These are phyloP conservation scores for Zoanthus gigantus DNA, from an alignment of 92 coral and sea anemone genomes.

Conservation along the genomic window DNA sequence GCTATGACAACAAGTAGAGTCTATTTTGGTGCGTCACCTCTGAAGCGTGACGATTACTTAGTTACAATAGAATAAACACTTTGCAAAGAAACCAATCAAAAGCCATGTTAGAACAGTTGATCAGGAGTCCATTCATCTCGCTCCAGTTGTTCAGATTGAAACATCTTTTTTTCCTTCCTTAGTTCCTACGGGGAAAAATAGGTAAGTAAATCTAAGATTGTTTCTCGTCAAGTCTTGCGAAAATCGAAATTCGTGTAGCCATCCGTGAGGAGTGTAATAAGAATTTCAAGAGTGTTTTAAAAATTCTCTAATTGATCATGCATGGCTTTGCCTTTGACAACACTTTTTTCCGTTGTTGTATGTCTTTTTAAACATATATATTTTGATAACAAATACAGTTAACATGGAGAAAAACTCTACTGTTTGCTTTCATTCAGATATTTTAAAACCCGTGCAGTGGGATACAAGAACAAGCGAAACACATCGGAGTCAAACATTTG, in stretches of 20 bases:
- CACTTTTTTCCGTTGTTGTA: background rate
- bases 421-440: background rate
- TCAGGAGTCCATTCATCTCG: background rate
- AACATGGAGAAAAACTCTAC: background rate
- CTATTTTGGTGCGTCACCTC: background rate
- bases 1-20: constrained; percentile 12
- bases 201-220: background rate
- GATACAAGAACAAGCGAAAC: no score
- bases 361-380: background rate
- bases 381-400: background rate
- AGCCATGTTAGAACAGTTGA: background rate
- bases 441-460: no score
- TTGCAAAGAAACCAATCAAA: constrained; percentile 47
- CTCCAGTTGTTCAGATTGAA: background rate
- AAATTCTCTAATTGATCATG: background rate
- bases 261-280: background rate
- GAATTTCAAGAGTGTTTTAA: background rate
- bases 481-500: no score
- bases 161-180: background rate
- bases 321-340: background rate
- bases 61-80: constrained; percentile 31
- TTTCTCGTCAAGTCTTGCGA: background rate
- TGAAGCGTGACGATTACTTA: constrained; percentile 30
- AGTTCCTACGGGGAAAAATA: background rate
- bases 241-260: background rate